Evolutionary conservation across 2,113 vertebrate species (phyloP), one percentile per base, ranked within the genome.

Genomic region (Gymnocephalus cernua): DNA sequence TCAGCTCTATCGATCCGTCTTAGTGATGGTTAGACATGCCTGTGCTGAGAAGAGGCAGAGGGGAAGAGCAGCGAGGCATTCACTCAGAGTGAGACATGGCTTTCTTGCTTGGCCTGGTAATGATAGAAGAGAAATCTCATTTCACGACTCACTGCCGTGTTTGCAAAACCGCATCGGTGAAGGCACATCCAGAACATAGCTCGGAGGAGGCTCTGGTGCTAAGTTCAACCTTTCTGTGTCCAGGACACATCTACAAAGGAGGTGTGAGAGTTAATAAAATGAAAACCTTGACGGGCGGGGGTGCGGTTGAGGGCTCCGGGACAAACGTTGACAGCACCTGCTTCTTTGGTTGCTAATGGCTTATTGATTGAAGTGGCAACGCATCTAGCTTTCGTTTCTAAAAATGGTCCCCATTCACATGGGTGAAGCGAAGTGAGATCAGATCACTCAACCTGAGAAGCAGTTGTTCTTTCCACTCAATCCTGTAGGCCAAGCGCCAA

Each of bases 101-200:
- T 84, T 84, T 87, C 84, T 80, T 82, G 63, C 79, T 85, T 71
- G 14, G 82, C 80, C 59, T 59, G 6, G 90, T 91, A 91, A 92
- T 87, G 91, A 94, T 78, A 88, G 93, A 61, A 89, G 77, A 74
- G 74, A 95, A 95, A 94, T 94, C 93, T 94, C 87, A 95, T 95
- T 95, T 95, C 94, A 95, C 89, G 88, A 91, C 80, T 94, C 91
- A 82, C 90, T 94, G 95, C 89, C 69, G 15, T 92, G 93, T 94
- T 93, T 93, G 91, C 87, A 89, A 93, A 95, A 63, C 72, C 85
- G 18, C 84, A 82, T 83, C 85, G 51, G 83, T 77, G 70, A 67
- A 83, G 86, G 82, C 86, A 78, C 83, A 79, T 86, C 82, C 80
- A 64, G 32, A 76, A 84, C 79, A 88, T 61, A 61, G 83, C 85